phyloP scores from a whole-genome alignment of 1,140 invertebrate genomes.

The Ganaspis sp. region DNA sequence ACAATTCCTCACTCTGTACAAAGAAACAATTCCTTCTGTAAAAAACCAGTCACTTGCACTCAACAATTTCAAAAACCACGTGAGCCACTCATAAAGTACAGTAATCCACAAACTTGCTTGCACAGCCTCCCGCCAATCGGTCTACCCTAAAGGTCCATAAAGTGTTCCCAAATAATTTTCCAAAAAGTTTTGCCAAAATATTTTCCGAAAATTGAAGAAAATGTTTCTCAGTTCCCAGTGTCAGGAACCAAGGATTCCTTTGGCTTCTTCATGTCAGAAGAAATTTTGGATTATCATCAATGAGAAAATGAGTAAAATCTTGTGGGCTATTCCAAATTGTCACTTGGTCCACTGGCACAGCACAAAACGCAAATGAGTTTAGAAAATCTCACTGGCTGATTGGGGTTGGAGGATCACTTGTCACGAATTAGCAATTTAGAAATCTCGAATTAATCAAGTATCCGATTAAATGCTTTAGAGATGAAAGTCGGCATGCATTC shows the following conservation, averaged over 20 bases:
- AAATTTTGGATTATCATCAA: constrained; percentile 1
- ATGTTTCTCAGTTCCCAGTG: constrained; percentile 48
- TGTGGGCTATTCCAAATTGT: neutral
- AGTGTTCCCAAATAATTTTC: neutral
- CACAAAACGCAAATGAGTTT: neutral
- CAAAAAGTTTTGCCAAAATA: neutral
- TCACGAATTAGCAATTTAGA: neutral
- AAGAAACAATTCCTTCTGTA: neutral
- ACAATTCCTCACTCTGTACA: neutral
- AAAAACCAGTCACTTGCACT: constrained; percentile 29
- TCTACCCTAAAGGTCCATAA: neutral
- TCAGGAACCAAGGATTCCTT: neutral
- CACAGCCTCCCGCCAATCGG: constrained; percentile 30
- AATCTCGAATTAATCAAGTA: constrained; percentile 43
- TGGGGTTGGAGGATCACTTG: neutral
- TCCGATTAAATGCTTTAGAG: constrained; percentile 26
- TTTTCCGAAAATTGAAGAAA: neutral
- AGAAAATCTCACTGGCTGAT: neutral
- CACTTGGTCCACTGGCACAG: constrained; percentile 23
- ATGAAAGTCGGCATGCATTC: neutral
- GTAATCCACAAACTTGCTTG: constrained; percentile 46
- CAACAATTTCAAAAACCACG: constrained; percentile 7
- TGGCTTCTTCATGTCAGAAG: neutral
- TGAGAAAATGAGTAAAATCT: no score
- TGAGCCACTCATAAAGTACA: neutral